These are phyloP conservation scores for Hydriomena furcata DNA, from an alignment of 2,888 invertebrate genomes.

Conservation along the genomic window DNA sequence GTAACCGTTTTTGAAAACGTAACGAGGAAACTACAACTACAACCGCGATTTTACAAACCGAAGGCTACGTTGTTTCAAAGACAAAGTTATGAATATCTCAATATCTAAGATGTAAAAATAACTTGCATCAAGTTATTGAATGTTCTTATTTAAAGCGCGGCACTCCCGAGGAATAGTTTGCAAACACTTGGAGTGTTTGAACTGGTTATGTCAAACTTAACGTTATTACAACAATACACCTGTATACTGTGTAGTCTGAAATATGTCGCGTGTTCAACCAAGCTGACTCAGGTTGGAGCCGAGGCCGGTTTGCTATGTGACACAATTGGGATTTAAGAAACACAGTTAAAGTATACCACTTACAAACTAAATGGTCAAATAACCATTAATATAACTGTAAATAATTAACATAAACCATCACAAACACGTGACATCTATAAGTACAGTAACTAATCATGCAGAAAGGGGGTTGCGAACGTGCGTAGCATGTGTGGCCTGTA, in stretches of 20 bases:
- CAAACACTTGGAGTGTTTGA: not conserved
- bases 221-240: constrained; percentile 11
- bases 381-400: constrained; percentile 24
- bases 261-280: constrained; percentile 1
- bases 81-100: constrained; percentile 8
- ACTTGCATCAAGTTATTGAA: too few relatives aligned
- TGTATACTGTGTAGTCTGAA: constrained; percentile 7
- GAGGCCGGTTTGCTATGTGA: not conserved
- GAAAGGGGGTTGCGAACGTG: constrained; percentile 83
- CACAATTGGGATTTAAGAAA: constrained; percentile 8
- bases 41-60: not conserved
- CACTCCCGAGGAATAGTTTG: not conserved
- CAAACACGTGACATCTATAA: constrained; percentile 75
- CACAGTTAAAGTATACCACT: constrained; percentile 7
- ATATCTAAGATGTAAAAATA: too few relatives aligned
- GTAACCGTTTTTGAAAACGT: too few relatives aligned
- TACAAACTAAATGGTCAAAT: constrained; percentile 17
- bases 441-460: constrained; percentile 76
- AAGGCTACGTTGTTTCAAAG: constrained; percentile 1
- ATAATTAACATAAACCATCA: constrained; percentile 56
- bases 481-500: constrained; percentile 65
- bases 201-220: constrained; percentile 1
- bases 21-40: too few relatives aligned
- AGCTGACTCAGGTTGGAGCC: constrained; percentile 6
- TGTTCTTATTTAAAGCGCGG: not conserved